Conservation (phyloP, 2,888 invertebrate species). For the Megalurothrips usitatus region DNA sequence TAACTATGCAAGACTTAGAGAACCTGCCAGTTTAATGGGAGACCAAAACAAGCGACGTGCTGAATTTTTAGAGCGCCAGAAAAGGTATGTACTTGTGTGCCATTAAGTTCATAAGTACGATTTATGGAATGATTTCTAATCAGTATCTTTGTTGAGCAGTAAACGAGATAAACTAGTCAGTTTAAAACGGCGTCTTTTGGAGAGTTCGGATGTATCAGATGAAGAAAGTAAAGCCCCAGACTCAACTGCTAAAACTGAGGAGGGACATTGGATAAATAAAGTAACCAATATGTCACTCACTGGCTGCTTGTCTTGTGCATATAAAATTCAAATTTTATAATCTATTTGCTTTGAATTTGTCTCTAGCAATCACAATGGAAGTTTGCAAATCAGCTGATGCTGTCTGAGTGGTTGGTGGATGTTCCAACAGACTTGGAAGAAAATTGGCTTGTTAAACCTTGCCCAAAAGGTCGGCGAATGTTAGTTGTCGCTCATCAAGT, state of each 20-base stretch:
- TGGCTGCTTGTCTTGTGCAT: background rate
- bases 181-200: slow-evolving; percentile 52
- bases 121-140: background rate
- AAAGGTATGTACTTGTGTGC: slow-evolving; percentile 48
- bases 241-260: slow-evolving; percentile 34
- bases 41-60: slow-evolving; percentile 54
- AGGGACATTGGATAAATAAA: too few relatives aligned
- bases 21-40: background rate
- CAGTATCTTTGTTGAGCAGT: slow-evolving; percentile 43
- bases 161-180: slow-evolving; percentile 51
- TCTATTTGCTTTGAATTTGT: background rate
- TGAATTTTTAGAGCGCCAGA: slow-evolving; percentile 54
- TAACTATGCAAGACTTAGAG: background rate
- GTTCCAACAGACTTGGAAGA: slow-evolving; percentile 69
- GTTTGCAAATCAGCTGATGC: slow-evolving; percentile 63
- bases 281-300: too few relatives aligned
- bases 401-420: slow-evolving; percentile 91
- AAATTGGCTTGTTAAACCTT: slow-evolving; percentile 70
- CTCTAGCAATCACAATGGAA: slow-evolving; percentile 31
- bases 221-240: slow-evolving; percentile 38
- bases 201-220: slow-evolving; percentile 41
- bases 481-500: slow-evolving; percentile 73
- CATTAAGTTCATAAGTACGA: slow-evolving; percentile 27
- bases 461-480: slow-evolving; percentile 77
- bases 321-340: background rate